Percentiles rank a stretch among this genome's conserved stretches.
phyloP scores from a whole-genome alignment of 2,113 vertebrate genomes.

The Vireo altiloquus region DNA sequence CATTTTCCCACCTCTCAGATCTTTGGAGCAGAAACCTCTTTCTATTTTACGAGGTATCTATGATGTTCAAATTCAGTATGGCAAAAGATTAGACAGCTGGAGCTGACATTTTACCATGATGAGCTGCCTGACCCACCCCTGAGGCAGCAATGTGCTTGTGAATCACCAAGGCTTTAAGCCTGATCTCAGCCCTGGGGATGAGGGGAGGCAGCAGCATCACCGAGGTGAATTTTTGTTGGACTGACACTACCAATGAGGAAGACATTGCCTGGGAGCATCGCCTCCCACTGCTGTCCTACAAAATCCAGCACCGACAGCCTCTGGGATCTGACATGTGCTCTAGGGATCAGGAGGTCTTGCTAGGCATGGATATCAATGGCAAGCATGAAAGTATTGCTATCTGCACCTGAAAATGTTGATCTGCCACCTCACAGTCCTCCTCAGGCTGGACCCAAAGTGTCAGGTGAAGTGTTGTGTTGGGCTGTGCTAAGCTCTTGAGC shows the following conservation, averaged over 20 bases:
- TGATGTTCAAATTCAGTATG: background rate
- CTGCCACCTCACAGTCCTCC: background rate
- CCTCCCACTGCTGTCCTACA: background rate
- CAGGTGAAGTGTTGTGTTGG: background rate
- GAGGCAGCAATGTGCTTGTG: background rate
- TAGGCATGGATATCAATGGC: background rate
- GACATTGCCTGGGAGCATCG: background rate
- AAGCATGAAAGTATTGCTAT: background rate
- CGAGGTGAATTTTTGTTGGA: background rate
- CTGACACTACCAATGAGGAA: background rate
- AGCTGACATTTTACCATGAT: background rate
- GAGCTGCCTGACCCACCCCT: background rate
- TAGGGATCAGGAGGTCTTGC: background rate
- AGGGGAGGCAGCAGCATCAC: background rate
- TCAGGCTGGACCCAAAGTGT: background rate
- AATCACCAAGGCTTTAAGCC: background rate
- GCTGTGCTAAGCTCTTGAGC: background rate
- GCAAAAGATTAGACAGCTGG: background rate
- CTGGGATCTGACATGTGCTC: background rate
- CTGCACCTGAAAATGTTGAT: background rate
- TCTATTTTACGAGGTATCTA: background rate
- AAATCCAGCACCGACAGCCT: background rate
- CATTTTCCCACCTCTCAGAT: background rate
- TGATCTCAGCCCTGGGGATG: background rate
- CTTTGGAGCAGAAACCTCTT: background rate